Percentiles rank a stretch among this genome's conserved stretches.
Conservation (phyloP, 1,140 invertebrate species). For the Aphaenogaster floridana region DNA sequence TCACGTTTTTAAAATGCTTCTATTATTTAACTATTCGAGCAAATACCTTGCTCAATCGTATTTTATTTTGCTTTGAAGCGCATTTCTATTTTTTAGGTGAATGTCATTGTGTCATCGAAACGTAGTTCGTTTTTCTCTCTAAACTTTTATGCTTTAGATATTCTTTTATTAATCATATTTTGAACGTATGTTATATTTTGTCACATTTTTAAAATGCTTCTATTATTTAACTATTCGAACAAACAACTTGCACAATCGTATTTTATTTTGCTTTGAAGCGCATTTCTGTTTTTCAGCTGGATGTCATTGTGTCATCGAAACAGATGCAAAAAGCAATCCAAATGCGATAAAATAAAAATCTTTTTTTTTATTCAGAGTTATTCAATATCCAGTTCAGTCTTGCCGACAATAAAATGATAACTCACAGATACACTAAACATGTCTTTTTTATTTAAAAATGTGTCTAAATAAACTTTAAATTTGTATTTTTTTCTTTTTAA, state of each 20-base stretch:
- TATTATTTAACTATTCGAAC: background rate
- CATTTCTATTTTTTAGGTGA: background rate
- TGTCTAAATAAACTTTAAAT: conserved; percentile 13
- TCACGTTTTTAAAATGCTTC: conserved; percentile 14
- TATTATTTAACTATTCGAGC: background rate
- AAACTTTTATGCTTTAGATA: background rate
- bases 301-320: conserved; percentile 1
- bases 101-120: conserved; percentile 1
- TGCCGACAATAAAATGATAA: background rate
- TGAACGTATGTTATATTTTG: background rate
- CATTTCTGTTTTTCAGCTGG: conserved; percentile 3
- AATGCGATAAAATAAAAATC: conserved; percentile 2
- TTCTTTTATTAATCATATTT: conserved; percentile 22
- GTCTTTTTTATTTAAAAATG: background rate
- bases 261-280: conserved; percentile 33
- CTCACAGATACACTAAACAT: background rate
- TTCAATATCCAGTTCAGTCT: background rate
- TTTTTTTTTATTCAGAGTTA: background rate
- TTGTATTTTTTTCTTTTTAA: background rate
- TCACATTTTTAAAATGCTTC: conserved; percentile 11
- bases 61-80: conserved; percentile 33
- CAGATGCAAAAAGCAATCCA: background rate
- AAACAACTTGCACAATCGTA: background rate
- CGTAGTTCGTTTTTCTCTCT: background rate
- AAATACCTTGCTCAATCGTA: background rate